These are phyloP conservation scores for Penaeus chinensis DNA, from an alignment of 1,140 invertebrate genomes.

Conservation along the genomic window DNA sequence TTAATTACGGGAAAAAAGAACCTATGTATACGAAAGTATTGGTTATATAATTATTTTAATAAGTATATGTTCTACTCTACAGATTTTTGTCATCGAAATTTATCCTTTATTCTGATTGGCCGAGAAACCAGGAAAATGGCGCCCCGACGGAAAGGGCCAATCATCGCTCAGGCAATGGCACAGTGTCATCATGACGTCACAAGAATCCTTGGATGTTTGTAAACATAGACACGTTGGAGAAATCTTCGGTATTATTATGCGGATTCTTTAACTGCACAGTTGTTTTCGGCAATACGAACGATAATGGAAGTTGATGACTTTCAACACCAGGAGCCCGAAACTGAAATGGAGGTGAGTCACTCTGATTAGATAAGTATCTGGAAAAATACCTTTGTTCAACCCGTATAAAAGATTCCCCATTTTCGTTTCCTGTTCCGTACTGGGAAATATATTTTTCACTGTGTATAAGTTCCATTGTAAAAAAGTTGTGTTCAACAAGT, in stretches of 20 bases:
- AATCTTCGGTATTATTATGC: slow-evolving; percentile 51
- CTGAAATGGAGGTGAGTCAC: slow-evolving; percentile 31
- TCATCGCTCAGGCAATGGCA: neutral
- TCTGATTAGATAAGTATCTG: neutral
- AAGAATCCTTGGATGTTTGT: slow-evolving; percentile 51
- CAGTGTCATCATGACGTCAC: slow-evolving; percentile 44
- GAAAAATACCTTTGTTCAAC: slow-evolving; percentile 36
- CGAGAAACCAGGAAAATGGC: slow-evolving; percentile 19
- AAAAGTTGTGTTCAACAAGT: too few relatives aligned
- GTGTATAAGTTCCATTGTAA: too few relatives aligned
- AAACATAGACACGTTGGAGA: slow-evolving; percentile 57
- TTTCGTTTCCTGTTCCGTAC: slow-evolving; percentile 37
- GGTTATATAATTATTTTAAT: neutral
- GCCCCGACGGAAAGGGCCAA: slow-evolving; percentile 9
- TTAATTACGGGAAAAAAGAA: too few relatives aligned
- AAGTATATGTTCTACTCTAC: neutral
- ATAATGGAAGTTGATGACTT: slow-evolving; percentile 51
- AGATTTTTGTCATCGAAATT: neutral
- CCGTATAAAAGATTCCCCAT: slow-evolving; percentile 35
- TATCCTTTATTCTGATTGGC: slow-evolving; percentile 23
- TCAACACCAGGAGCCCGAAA: slow-evolving; percentile 30
- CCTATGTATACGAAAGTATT: neutral
- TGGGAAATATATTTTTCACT: slow-evolving; percentile 1
- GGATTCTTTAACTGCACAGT: neutral
- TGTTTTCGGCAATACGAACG: too few relatives aligned